phyloP scores from a whole-genome alignment of 2,888 invertebrate species.

The Graphium colonna region DNA sequence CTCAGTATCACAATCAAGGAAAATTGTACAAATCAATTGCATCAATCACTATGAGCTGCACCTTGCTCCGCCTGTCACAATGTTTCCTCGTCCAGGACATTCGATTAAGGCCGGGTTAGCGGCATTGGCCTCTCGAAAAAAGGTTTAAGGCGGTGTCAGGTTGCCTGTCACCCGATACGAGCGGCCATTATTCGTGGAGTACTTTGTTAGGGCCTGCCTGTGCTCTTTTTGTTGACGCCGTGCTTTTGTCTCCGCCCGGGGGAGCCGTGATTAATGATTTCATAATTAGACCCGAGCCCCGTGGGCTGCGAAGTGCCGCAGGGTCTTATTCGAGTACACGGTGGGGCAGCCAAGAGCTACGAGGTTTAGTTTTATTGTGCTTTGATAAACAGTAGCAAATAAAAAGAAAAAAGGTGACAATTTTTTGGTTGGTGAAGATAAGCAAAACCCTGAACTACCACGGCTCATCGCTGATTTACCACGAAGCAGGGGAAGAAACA shows the following conservation, averaged over 20 bases:
- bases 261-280: not conserved
- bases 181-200: slow-evolving; percentile 37
- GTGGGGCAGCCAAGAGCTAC: too few relatives aligned
- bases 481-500: too few relatives aligned
- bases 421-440: too few relatives aligned
- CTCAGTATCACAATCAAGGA: too few relatives aligned
- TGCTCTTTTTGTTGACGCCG: slow-evolving; percentile 27
- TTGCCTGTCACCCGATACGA: slow-evolving; percentile 35
- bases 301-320: not conserved
- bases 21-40: not conserved
- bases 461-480: too few relatives aligned
- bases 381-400: too few relatives aligned
- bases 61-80: slow-evolving; percentile 33
- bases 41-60: slow-evolving; percentile 16
- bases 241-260: slow-evolving; percentile 8
- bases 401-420: too few relatives aligned
- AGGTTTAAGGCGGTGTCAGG: slow-evolving; percentile 23
- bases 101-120: slow-evolving; percentile 27
- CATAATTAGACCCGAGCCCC: slow-evolving; percentile 1
- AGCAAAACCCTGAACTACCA: too few relatives aligned
- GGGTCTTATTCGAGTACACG: too few relatives aligned
- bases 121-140: slow-evolving; percentile 31
- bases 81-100: slow-evolving; percentile 31
- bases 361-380: too few relatives aligned
- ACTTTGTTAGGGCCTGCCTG: slow-evolving; percentile 33